These are phyloP conservation scores for Apostichopus californicus DNA, from an alignment of 35 echinoderm and acorn worm species.

Conservation along the genomic window DNA sequence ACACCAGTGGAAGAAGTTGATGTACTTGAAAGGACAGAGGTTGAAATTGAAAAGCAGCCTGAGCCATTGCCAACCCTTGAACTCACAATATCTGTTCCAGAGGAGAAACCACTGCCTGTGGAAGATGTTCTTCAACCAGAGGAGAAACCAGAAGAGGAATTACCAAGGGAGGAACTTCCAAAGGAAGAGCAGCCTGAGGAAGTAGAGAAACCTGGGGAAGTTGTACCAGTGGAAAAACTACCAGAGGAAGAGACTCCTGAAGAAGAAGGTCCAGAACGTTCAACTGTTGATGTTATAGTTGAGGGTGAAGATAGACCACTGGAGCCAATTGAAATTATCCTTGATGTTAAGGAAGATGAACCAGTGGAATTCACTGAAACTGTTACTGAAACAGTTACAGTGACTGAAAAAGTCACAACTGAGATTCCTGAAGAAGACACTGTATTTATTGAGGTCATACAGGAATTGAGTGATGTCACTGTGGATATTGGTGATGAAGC, in stretches of 20 bases:
- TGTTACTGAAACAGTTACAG: slow-evolving; percentile 42
- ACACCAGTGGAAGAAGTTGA: slow-evolving; percentile 13
- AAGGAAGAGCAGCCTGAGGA: slow-evolving; percentile 40
- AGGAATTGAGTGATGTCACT: slow-evolving; percentile 48
- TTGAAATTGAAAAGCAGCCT: slow-evolving; percentile 15
- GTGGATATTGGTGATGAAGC: slow-evolving; percentile 65
- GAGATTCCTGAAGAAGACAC: slow-evolving; percentile 45
- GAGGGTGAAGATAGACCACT: slow-evolving; percentile 47
- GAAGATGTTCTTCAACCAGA: slow-evolving; percentile 31
- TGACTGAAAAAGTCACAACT: slow-evolving; percentile 37
- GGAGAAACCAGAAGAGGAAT: slow-evolving; percentile 48
- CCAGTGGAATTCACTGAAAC: slow-evolving; percentile 48
- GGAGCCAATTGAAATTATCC: slow-evolving; percentile 62
- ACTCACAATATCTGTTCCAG: slow-evolving; percentile 4
- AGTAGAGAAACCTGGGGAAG: slow-evolving; percentile 10
- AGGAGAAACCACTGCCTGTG: slow-evolving; percentile 17
- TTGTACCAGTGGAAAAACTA: slow-evolving; percentile 2
- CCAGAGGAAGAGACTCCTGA: slow-evolving; percentile 28
- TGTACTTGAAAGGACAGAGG: slow-evolving; percentile 14
- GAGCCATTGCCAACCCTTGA: slow-evolving; percentile 36
- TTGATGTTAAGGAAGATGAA: slow-evolving; percentile 70
- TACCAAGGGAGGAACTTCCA: slow-evolving; percentile 42
- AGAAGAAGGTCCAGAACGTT: slow-evolving; percentile 4
- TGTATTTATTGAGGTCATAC: slow-evolving; percentile 47
- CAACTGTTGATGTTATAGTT: slow-evolving; percentile 3